Conservation (phyloP, 1,140 invertebrate species). For the Penaeus chinensis region DNA sequence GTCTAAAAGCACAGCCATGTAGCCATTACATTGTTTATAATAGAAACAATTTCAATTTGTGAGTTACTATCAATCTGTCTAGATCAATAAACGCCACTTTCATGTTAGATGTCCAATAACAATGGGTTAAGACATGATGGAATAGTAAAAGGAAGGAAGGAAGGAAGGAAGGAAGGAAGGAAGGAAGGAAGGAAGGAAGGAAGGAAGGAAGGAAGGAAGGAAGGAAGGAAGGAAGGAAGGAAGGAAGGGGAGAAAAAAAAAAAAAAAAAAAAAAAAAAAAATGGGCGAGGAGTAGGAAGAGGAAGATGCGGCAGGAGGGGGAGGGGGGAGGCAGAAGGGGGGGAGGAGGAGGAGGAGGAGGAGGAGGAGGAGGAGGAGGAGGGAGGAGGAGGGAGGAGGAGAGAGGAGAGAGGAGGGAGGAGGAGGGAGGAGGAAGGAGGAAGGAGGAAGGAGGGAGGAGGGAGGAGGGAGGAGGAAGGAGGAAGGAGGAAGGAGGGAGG, state of each 20-base stretch:
- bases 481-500: background rate
- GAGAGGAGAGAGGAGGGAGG: background rate
- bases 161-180: no score
- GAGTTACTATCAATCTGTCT: no score
- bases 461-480: background rate
- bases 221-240: constrained; percentile 7
- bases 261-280: no score
- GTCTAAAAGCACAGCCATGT: no score
- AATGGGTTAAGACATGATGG: constrained; percentile 64
- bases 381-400: background rate
- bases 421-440: background rate
- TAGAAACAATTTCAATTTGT: no score
- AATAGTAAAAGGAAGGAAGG: background rate
- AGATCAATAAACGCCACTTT: no score
- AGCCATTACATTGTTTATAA: no score
- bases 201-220: constrained; percentile 8
- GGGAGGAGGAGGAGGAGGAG: background rate
- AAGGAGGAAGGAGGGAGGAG: background rate
- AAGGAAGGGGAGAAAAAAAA: no score
- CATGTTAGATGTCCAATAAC: constrained; percentile 67
- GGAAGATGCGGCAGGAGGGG: no score
- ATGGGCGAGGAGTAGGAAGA: no score
- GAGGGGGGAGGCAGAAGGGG: background rate
- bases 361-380: no score
- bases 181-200: constrained; percentile 8